These are phyloP conservation scores for Tipula helvola DNA, from an alignment of 2,888 invertebrate species.

Conservation along the genomic window DNA sequence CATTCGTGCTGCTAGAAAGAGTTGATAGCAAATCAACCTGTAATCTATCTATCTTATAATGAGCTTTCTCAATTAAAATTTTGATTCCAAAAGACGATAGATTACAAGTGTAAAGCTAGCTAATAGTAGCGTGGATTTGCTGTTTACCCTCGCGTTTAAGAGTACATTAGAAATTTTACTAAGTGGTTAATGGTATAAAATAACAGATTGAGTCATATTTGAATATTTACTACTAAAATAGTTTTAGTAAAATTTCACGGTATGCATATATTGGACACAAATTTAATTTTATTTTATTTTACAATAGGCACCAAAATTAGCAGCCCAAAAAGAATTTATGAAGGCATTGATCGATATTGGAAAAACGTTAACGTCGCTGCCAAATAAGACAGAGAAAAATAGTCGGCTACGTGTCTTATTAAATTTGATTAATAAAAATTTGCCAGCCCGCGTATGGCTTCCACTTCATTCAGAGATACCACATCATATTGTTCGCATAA, in stretches of 20 bases:
- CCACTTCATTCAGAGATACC: constrained; percentile 71
- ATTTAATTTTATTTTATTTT: not conserved
- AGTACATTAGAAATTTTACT: not conserved
- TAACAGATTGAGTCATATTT: not conserved
- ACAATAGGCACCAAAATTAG: constrained; percentile 61
- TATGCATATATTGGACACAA: not conserved
- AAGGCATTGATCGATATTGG: constrained; percentile 79
- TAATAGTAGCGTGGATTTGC: not conserved
- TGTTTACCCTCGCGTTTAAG: not conserved
- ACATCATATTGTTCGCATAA: constrained; percentile 92
- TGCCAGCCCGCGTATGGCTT: constrained; percentile 96
- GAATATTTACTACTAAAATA: not conserved
- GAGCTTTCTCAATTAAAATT: too few species aligned
- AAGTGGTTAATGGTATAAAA: not conserved
- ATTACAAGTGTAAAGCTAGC: not conserved
- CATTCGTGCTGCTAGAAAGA: not conserved
- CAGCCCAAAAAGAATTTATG: constrained; percentile 76
- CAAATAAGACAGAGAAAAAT: constrained; percentile 84
- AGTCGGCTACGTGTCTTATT: constrained; percentile 86
- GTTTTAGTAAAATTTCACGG: not conserved
- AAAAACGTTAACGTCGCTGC: constrained; percentile 63
- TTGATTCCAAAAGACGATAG: not conserved
- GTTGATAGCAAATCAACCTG: not conserved
- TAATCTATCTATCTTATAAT: too few species aligned
- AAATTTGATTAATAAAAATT: constrained; percentile 85